These are phyloP conservation scores for Sinocyclocheilus anophthalmus DNA, from an alignment of 2,113 vertebrate species.

Conservation along the genomic window DNA sequence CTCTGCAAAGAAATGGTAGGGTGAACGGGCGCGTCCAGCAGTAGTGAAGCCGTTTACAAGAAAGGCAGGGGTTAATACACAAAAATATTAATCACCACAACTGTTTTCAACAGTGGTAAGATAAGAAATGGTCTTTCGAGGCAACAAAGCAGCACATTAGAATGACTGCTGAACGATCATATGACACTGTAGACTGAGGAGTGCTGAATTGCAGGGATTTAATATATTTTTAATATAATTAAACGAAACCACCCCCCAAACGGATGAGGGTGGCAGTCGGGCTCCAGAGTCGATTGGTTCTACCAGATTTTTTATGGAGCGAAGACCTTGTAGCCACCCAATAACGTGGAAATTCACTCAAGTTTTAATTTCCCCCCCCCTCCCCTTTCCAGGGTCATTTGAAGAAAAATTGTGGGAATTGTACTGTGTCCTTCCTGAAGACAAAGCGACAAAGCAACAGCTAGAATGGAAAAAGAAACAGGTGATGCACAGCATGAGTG, in stretches of 20 bases:
- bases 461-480: constrained; percentile 3
- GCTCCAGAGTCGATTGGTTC: too few relatives aligned
- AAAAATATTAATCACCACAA: neutral
- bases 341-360: too few relatives aligned
- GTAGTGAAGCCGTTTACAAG: too few relatives aligned
- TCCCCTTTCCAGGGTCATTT: too few relatives aligned
- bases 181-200: neutral
- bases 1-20: too few relatives aligned
- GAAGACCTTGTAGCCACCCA: too few relatives aligned
- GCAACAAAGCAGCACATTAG: neutral
- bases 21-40: too few relatives aligned
- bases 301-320: too few relatives aligned
- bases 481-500: constrained; percentile 3
- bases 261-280: neutral
- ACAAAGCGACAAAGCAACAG: neutral
- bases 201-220: neutral
- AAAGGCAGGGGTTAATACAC: too few relatives aligned
- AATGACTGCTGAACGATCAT: neutral
- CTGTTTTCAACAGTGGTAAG: neutral
- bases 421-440: neutral
- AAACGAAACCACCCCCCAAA: neutral
- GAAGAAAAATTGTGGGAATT: constrained; percentile 3
- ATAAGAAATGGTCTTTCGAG: neutral
- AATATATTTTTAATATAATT: neutral
- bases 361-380: too few relatives aligned